Evolutionary conservation across 2,797 vertebrate genomes (phyloP).

Genomic region (Gadopsis marmoratus): DNA sequence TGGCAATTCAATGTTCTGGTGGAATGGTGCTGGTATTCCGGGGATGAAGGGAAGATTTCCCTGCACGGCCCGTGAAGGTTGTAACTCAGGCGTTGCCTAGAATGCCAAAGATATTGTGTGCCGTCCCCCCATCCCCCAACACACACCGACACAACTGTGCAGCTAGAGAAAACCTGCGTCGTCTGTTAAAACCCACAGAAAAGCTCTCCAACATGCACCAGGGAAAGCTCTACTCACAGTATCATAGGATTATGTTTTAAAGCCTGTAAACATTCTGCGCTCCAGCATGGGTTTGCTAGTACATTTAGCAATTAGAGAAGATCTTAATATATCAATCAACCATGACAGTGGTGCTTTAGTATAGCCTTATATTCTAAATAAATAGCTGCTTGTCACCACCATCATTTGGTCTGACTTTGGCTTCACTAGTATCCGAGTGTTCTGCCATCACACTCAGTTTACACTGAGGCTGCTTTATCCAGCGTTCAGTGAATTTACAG

Average conservation of each 20-base stretch:
- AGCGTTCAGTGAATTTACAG: not conserved
- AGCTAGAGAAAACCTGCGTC: slow-evolving; percentile 20
- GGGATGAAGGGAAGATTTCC: slow-evolving; percentile 51
- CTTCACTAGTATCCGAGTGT: not conserved
- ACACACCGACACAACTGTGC: slow-evolving; percentile 15
- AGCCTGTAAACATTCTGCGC: slow-evolving; percentile 43
- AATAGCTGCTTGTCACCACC: slow-evolving; percentile 1
- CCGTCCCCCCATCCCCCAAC: not conserved
- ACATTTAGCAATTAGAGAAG: slow-evolving; percentile 31
- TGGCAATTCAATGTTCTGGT: slow-evolving; percentile 66
- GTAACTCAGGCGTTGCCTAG: slow-evolving; percentile 55
- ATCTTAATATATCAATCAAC: slow-evolving; percentile 20
- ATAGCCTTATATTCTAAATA: not conserved
- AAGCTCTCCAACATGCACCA: slow-evolving; percentile 44
- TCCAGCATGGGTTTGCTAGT: slow-evolving; percentile 26
- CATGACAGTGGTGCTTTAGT: not conserved
- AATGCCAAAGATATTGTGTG: slow-evolving; percentile 55
- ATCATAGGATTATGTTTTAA: slow-evolving; percentile 58
- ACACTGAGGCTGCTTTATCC: not conserved
- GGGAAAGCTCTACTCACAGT: slow-evolving; percentile 41
- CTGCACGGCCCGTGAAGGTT: slow-evolving; percentile 43
- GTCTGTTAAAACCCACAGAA: slow-evolving; percentile 53
- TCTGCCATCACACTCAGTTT: not conserved
- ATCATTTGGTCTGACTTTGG: not conserved
- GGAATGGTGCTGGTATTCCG: slow-evolving; percentile 61